A percentile compares a stretch with the other conserved stretches of the same genome.
Evolutionary conservation across 2,888 invertebrate genomes (phyloP).

Genomic region (Drosophila testacea): DNA sequence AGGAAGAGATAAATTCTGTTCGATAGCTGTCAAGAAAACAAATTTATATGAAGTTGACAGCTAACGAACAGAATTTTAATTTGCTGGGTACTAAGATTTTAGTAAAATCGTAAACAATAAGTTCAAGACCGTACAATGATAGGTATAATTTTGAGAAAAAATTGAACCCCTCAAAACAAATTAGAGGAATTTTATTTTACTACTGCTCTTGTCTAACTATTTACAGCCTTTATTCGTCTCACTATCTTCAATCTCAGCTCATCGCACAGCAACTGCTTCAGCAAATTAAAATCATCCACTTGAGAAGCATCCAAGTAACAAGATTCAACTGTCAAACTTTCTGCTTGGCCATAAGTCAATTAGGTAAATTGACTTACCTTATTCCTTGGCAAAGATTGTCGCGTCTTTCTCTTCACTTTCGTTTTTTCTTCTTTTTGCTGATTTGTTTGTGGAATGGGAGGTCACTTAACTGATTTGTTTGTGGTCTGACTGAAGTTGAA

Average conservation of each 20-base stretch:
- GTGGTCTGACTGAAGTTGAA: constrained; percentile 55
- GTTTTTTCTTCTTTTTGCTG: constrained; percentile 13
- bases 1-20: too few species aligned
- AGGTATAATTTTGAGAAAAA: background rate
- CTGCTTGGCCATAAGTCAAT: constrained; percentile 71
- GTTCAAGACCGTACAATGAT: too few species aligned
- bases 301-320: constrained; percentile 29
- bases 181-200: background rate
- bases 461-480: constrained; percentile 77
- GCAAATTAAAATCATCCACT: constrained; percentile 45
- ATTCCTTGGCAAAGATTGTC: constrained; percentile 39
- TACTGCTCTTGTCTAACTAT: too few species aligned
- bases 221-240: background rate
- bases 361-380: constrained; percentile 73
- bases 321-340: constrained; percentile 63
- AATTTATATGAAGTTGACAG: too few species aligned
- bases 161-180: background rate
- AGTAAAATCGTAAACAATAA: too few species aligned
- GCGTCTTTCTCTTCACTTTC: constrained; percentile 19
- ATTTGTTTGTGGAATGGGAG: background rate
- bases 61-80: too few species aligned
- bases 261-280: constrained; percentile 4
- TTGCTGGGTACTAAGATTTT: too few species aligned
- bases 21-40: too few species aligned
- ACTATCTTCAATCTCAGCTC: constrained; percentile 8